Evolutionary conservation across 2,797 vertebrate genomes (phyloP).

Genomic region (Acrocephalus scirpaceus): DNA sequence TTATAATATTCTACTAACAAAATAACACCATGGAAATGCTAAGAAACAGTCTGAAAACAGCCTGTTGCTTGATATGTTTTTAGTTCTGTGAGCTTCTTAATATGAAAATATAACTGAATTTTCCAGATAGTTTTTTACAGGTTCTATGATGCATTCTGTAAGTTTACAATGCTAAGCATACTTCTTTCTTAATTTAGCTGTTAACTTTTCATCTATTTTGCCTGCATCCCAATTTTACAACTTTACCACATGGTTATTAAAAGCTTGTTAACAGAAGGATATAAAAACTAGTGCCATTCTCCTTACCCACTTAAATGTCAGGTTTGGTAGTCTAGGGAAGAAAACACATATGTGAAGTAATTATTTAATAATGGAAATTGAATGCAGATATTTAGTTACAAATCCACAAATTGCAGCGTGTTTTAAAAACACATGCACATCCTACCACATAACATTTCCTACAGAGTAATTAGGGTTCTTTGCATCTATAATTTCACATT

Average conservation of each 20-base stretch:
- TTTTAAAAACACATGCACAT: conserved; percentile 11
- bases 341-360: not conserved
- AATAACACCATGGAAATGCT: not conserved
- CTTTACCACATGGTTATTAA: not conserved
- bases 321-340: not conserved
- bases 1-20: not conserved
- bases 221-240: not conserved
- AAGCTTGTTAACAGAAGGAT: not conserved
- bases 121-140: not conserved
- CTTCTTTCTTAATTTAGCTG: not conserved
- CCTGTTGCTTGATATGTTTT: not conserved
- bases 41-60: not conserved
- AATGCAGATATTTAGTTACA: conserved; percentile 46
- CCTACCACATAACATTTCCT: conserved; percentile 44
- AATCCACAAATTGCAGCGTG: conserved; percentile 37
- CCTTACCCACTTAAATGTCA: not conserved
- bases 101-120: not conserved
- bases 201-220: not conserved
- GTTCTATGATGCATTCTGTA: not conserved
- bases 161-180: accelerated
- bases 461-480: conserved; percentile 1
- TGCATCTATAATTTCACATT: conserved; percentile 22
- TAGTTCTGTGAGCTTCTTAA: not conserved
- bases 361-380: conserved; percentile 29
- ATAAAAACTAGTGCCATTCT: not conserved